These are phyloP conservation scores for Shinisaurus crocodilurus DNA, from an alignment of 2,113 vertebrate genomes.

Conservation along the genomic window DNA sequence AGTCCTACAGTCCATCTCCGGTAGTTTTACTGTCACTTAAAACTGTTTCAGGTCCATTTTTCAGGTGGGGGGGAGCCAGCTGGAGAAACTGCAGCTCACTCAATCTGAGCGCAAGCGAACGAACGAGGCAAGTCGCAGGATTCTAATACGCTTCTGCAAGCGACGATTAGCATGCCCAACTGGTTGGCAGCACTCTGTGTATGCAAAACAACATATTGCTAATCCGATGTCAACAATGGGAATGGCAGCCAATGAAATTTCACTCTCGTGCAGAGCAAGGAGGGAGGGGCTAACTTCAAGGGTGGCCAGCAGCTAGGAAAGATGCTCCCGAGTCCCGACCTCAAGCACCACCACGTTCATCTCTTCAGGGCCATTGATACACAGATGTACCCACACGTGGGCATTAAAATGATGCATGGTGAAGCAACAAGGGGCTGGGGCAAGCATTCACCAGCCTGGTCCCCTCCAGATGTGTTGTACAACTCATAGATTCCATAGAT, in stretches of 20 bases:
- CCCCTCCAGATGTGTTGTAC: background rate
- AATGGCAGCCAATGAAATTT: background rate
- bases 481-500: no score
- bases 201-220: background rate
- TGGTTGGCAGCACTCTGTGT: background rate
- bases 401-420: background rate
- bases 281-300: background rate
- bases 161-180: background rate
- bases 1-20: slow-evolving; percentile 43
- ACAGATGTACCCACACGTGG: background rate
- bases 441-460: no score
- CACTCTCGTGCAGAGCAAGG: no score
- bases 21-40: slow-evolving; percentile 48
- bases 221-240: background rate
- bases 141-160: background rate
- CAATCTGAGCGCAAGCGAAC: rapidly evolving
- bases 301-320: background rate
- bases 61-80: slow-evolving; percentile 26
- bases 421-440: background rate
- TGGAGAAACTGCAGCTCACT: slow-evolving; percentile 38
- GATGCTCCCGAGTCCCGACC: background rate
- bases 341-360: background rate
- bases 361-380: background rate
- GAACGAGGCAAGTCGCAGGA: rapidly evolving
- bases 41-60: rapidly evolving